Percentiles rank a stretch among this genome's conserved stretches.
These are phyloP conservation scores for Drosophila parthenogenetica DNA, from an alignment of 2,888 invertebrate genomes.

Conservation along the genomic window DNA sequence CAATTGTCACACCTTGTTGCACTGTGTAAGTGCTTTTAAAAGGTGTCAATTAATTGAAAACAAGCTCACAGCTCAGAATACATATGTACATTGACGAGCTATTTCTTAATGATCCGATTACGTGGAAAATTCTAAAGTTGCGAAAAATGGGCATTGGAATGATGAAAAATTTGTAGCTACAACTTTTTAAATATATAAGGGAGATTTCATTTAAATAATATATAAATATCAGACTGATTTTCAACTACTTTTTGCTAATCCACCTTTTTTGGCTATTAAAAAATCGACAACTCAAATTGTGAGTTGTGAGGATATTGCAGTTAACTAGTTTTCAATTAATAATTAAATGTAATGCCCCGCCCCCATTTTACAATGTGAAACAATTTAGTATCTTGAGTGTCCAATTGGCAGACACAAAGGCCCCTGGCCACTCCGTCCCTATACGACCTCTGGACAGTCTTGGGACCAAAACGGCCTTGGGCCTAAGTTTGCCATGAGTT, in stretches of 20 bases:
- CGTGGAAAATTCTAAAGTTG: too few relatives aligned
- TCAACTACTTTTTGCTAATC: neutral
- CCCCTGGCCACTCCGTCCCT: conserved; percentile 7
- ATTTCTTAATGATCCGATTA: too few relatives aligned
- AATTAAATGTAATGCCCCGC: conserved; percentile 36
- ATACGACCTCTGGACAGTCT: too few relatives aligned
- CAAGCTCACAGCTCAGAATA: conserved; percentile 24
- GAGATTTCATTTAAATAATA: too few relatives aligned
- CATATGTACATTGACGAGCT: too few relatives aligned
- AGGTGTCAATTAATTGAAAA: conserved; percentile 63
- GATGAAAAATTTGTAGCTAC: too few relatives aligned
- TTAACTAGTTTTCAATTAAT: conserved; percentile 23
- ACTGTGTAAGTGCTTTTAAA: conserved; percentile 29
- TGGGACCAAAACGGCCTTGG: conserved; percentile 43
- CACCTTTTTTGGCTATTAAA: neutral
- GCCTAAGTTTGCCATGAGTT: conserved; percentile 44
- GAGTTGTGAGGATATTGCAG: conserved; percentile 24
- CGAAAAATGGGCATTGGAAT: too few relatives aligned
- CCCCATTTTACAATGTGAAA: conserved; percentile 10
- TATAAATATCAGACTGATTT: too few relatives aligned
- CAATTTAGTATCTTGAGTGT: neutral
- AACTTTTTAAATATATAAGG: too few relatives aligned
- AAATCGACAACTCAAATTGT: too few relatives aligned
- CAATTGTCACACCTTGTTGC: conserved; percentile 56
- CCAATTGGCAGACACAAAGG: conserved; percentile 49